A percentile compares a stretch with the other conserved stretches of the same genome.
These are phyloP conservation scores for Netelia melanura DNA, from an alignment of 2,888 invertebrate species.

Conservation along the genomic window DNA sequence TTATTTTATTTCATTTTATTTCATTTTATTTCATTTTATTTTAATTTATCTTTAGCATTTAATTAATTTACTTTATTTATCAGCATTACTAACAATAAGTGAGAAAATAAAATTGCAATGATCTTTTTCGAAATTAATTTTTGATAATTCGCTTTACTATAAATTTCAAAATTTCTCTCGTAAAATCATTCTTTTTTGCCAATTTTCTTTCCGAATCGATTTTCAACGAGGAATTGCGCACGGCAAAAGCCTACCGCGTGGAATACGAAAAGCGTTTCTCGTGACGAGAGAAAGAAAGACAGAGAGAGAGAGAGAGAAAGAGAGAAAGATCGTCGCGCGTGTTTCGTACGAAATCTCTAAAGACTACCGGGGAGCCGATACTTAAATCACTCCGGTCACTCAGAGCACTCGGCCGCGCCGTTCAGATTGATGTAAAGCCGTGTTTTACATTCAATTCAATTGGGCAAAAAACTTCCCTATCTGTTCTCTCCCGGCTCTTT, in stretches of 20 bases:
- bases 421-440: constrained; percentile 84
- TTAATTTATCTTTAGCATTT: no score
- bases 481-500: constrained; percentile 50
- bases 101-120: no score
- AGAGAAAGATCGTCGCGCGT: constrained; percentile 52
- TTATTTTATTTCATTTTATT: no score
- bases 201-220: no score
- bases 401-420: constrained; percentile 79
- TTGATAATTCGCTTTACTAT: no score
- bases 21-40: no score
- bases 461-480: constrained; percentile 83
- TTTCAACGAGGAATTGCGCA: no score
- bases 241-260: constrained; percentile 4
- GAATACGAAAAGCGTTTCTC: neutral
- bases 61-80: no score
- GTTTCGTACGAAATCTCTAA: constrained; percentile 78
- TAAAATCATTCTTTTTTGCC: no score
- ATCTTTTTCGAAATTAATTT: no score
- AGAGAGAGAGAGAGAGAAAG: neutral
- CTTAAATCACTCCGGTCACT: constrained; percentile 84
- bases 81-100: no score
- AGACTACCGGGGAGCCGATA: constrained; percentile 78
- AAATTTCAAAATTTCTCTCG: no score
- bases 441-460: constrained; percentile 85
- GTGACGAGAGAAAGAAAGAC: neutral